Evolutionary conservation across 2,113 vertebrate species (phyloP), one percentile per base, ranked within the genome.

Genomic region (Archilochus colubris): DNA sequence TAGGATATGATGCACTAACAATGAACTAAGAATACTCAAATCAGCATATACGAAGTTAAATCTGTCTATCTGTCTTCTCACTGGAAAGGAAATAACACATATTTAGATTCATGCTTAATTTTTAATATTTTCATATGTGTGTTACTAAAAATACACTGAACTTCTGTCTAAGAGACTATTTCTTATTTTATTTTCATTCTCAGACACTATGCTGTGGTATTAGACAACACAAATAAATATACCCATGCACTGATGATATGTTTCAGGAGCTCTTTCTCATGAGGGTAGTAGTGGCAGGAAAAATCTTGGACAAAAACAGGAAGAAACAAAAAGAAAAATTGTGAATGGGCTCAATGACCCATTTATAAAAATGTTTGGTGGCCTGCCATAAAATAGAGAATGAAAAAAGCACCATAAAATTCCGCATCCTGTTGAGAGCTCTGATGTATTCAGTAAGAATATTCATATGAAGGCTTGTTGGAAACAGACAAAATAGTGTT

Each of bases 361-460:
- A 95, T 64, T 96, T 95, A 90, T 62, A 93, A 93, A 95, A 86
- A 94, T 96, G 89, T 92, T 95, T 96, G 94, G 88, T 94, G 93
- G 93, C 83, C 77, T 82, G 95, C 88, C 94, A 94, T 94, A 74
- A 95, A 96, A 93, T 94, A 89, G 82, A 63, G 77, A 94, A 69
- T 82, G 59, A 94, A 87, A 86, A 90, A 84, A 67, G 30, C 33
- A 59, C 50, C 66, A 76, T 82, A 91, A 91, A 96, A 86, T 70
- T 86, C 74, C 87, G 16, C 67, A 91, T 95, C 85, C 83, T 95
- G 82, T 89, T 93, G 82, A 40, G 76, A 95, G 16, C 50, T 66
- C 81, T 62, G 48, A 21, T 74, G 76, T 74, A 66, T 91, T 87
- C 72, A 67, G 15, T 68, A 79, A 53, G 79, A 85, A 53, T 88